Conservation (phyloP, 2,888 invertebrate genomes). For the Hypercompe scribonia region DNA sequence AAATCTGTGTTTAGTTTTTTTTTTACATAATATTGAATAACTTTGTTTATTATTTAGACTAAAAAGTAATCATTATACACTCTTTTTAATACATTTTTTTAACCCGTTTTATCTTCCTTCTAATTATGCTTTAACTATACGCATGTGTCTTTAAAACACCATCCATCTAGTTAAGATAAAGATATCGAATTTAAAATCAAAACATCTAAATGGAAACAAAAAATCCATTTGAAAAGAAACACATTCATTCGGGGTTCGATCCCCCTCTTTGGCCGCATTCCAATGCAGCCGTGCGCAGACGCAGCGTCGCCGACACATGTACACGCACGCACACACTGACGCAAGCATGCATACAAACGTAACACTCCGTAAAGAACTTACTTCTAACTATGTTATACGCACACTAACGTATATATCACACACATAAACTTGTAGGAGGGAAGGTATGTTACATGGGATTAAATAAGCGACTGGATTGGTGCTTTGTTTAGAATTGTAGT, state of each 20-base stretch:
- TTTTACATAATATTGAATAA: too few species aligned
- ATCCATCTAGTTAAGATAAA: constrained; percentile 39
- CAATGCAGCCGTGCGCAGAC: constrained; percentile 67
- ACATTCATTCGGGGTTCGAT: constrained; percentile 48
- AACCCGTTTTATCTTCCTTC: not conserved
- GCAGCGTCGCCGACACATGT: constrained; percentile 66
- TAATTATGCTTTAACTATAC: constrained; percentile 13
- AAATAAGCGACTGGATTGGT: constrained; percentile 35
- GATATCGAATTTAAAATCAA: constrained; percentile 39
- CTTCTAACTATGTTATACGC: constrained; percentile 4
- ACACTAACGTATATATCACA: not conserved
- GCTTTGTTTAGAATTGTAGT: constrained; percentile 33
- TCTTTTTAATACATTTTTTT: not conserved
- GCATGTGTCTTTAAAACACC: constrained; percentile 24
- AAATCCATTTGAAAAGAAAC: constrained; percentile 46
- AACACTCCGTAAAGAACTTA: constrained; percentile 1
- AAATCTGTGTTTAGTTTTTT: not conserved
- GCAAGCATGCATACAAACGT: constrained; percentile 13
- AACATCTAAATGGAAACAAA: constrained; percentile 45
- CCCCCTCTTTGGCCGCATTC: constrained; percentile 66
- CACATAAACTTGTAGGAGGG: constrained; percentile 13
- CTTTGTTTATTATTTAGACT: not conserved
- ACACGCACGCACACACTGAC: constrained; percentile 35
- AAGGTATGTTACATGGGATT: constrained; percentile 17
- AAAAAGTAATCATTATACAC: too few species aligned